These are phyloP conservation scores for Numida meleagris DNA, from an alignment of 2,113 vertebrate species.

Conservation along the genomic window DNA sequence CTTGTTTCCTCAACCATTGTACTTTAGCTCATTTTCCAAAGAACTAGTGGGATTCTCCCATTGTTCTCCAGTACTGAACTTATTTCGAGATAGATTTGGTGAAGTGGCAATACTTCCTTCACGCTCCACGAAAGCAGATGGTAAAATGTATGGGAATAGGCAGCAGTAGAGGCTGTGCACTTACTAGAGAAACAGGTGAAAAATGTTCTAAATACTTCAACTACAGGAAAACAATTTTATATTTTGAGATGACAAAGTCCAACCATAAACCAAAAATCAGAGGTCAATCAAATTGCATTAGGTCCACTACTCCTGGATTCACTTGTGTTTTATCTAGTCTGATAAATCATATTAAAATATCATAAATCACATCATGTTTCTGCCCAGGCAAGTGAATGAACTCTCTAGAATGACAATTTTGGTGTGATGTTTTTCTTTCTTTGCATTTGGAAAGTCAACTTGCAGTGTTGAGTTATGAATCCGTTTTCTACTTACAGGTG, in stretches of 20 bases:
- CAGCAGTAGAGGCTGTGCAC: not conserved
- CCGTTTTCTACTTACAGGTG: not conserved
- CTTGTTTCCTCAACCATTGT: not conserved
- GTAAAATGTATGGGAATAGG: not conserved
- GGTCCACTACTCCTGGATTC: not conserved
- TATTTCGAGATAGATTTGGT: not conserved
- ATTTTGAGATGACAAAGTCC: fast-evolving
- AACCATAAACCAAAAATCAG: not conserved
- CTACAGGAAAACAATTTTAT: not conserved
- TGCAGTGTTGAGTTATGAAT: not conserved
- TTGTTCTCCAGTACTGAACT: not conserved
- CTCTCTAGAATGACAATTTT: not conserved
- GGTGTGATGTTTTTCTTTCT: not conserved
- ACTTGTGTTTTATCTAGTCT: not conserved
- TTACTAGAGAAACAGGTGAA: not conserved
- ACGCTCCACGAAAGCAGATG: not conserved
- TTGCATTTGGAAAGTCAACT: not conserved
- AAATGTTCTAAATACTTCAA: not conserved
- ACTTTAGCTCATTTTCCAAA: not conserved
- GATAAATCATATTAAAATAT: not conserved
- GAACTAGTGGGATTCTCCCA: not conserved
- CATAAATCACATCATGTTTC: not conserved
- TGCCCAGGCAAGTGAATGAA: not conserved
- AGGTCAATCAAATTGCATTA: not conserved
- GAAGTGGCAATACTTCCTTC: not conserved